Evolutionary conservation across 2,888 invertebrate species (phyloP).

Genomic region (Drosophila cyrtoloma): DNA sequence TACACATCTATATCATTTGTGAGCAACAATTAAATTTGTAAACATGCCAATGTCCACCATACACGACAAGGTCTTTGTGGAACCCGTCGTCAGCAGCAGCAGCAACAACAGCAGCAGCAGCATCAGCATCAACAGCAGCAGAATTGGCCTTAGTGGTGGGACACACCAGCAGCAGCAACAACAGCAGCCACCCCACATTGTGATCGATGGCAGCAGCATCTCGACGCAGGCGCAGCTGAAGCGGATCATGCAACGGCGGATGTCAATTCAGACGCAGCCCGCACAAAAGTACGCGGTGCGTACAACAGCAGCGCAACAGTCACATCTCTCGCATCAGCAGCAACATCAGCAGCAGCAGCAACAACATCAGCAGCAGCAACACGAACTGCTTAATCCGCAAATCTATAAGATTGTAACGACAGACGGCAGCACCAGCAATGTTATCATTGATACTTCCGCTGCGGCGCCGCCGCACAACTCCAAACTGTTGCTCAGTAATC

Average conservation of each 20-base stretch:
- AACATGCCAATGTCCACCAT: conserved; percentile 73
- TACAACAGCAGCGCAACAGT: conserved; percentile 63
- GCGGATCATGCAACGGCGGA: conserved; percentile 72
- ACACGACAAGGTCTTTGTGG: conserved; percentile 73
- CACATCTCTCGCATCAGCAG: conserved; percentile 43
- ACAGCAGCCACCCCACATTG: conserved; percentile 64
- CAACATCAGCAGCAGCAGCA: conserved; percentile 75
- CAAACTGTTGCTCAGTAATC: conserved; percentile 84
- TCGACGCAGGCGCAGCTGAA: conserved; percentile 72
- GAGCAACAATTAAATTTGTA: conserved; percentile 27
- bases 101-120: conserved; percentile 25
- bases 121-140: conserved; percentile 29
- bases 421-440: conserved; percentile 84
- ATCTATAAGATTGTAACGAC: conserved; percentile 85
- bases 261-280: conserved; percentile 65
- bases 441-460: conserved; percentile 82
- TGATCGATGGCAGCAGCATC: conserved; percentile 68
- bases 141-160: conserved; percentile 40
- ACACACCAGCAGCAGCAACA: conserved; percentile 42
- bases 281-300: conserved; percentile 69
- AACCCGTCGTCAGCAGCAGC: conserved; percentile 64
- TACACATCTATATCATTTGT: conserved; percentile 32
- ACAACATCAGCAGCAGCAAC: conserved; percentile 73
- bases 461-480: conserved; percentile 76
- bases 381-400: conserved; percentile 84